These are phyloP conservation scores for Hippasteria phrygiana DNA, from an alignment of 53 echinoderm and acorn worm species.

Conservation along the genomic window DNA sequence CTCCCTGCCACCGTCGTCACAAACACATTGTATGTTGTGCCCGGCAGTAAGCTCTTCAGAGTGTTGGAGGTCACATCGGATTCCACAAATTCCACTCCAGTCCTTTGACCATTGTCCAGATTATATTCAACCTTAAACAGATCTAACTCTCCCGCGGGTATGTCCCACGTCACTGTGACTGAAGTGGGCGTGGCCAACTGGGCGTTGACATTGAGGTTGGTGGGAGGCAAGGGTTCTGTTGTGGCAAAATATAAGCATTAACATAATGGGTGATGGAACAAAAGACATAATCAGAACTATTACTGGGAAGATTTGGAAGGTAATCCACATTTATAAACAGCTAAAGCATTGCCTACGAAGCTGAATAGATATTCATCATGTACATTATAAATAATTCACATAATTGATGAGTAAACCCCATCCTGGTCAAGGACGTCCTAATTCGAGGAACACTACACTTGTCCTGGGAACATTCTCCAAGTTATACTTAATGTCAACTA, in stretches of 20 bases:
- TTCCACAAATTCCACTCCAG: background rate
- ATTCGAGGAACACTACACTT: too few species aligned
- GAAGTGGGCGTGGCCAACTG: slow-evolving; percentile 6
- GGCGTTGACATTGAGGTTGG: background rate
- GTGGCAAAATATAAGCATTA: background rate
- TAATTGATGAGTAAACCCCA: too few species aligned
- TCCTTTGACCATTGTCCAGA: slow-evolving; percentile 49
- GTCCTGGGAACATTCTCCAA: too few species aligned
- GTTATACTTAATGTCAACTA: too few species aligned
- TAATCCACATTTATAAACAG: too few species aligned
- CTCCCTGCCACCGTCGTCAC: slow-evolving; percentile 63
- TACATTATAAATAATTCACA: too few species aligned
- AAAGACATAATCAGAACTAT: too few species aligned
- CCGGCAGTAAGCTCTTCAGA: slow-evolving; percentile 58
- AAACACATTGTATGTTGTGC: slow-evolving; percentile 59
- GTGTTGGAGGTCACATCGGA: slow-evolving; percentile 13
- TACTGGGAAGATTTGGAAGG: too few species aligned
- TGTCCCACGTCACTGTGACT: slow-evolving; percentile 57
- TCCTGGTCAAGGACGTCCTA: too few species aligned
- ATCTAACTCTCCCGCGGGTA: slow-evolving; percentile 29
- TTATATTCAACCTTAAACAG: slow-evolving; percentile 55
- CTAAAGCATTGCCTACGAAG: too few species aligned
- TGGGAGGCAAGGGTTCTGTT: slow-evolving; percentile 25
- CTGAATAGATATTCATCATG: too few species aligned
- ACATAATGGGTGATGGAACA: background rate